Percentiles rank a stretch among this genome's conserved stretches.
Conservation (phyloP, 2,888 invertebrate species). For the Eupithecia subumbrata region DNA sequence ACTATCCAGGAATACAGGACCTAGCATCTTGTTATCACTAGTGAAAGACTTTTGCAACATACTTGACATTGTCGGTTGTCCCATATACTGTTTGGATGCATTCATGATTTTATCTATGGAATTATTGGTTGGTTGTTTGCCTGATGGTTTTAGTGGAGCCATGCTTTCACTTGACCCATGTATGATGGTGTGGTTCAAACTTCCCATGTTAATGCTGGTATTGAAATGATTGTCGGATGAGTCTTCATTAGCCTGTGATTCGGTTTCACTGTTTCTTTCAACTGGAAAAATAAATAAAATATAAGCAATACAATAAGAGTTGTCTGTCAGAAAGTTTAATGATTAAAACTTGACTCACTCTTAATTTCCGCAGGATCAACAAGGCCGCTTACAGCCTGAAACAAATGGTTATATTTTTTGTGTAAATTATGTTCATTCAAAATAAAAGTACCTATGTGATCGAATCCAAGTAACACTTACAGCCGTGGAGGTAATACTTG, state of each 20-base stretch:
- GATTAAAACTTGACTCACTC: conserved; percentile 84
- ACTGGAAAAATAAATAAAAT: conserved; percentile 72
- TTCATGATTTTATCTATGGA: conserved; percentile 73
- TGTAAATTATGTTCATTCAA: neutral
- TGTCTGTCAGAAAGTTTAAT: neutral
- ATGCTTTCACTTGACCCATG: conserved; percentile 81
- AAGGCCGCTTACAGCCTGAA: conserved; percentile 91
- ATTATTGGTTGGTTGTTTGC: conserved; percentile 77
- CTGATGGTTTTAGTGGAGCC: conserved; percentile 74
- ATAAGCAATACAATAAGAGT: neutral
- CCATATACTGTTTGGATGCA: conserved; percentile 71
- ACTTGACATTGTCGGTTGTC: conserved; percentile 63
- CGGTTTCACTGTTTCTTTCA: conserved; percentile 94
- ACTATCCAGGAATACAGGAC: conserved; percentile 73
- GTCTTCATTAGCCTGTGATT: conserved; percentile 92
- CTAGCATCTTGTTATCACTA: conserved; percentile 73
- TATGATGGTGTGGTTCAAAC: conserved; percentile 77
- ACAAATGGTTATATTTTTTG: conserved; percentile 36
- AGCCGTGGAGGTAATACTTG: conserved; percentile 98
- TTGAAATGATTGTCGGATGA: conserved; percentile 87
- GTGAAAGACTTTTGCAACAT: conserved; percentile 74
- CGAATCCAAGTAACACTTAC: conserved; percentile 79
- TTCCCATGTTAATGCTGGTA: conserved; percentile 72
- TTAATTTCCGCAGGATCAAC: conserved; percentile 90
- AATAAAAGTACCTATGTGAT: neutral